Percentiles rank a stretch among this genome's conserved stretches.
Evolutionary conservation across 2,113 vertebrate genomes (phyloP).

Genomic region (Sander vitreus): DNA sequence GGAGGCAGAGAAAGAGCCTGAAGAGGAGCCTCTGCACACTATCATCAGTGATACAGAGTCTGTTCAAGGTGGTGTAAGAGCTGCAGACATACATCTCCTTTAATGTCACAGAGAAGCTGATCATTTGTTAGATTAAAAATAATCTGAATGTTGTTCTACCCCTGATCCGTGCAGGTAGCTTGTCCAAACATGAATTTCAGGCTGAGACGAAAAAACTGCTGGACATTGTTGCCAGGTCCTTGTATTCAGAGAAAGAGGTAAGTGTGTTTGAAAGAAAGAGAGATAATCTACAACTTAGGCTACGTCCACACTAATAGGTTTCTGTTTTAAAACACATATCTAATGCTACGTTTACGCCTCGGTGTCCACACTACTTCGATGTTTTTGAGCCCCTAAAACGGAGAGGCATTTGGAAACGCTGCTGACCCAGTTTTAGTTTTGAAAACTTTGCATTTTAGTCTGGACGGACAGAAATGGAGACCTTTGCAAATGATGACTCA

Average conservation of each 20-base stretch:
- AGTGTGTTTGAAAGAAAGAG: background rate
- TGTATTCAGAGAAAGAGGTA: slow-evolving; percentile 99
- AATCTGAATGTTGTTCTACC: slow-evolving; percentile 15
- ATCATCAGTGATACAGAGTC: slow-evolving; percentile 91
- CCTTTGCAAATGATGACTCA: no score
- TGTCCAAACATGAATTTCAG: slow-evolving; percentile 94
- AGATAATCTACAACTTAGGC: no score
- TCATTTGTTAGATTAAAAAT: background rate
- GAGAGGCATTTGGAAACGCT: no score
- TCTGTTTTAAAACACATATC: no score
- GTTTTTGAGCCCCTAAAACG: no score
- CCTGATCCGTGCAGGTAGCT: slow-evolving; percentile 82
- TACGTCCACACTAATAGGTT: no score
- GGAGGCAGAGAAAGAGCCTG: slow-evolving; percentile 81
- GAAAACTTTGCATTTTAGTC: no score
- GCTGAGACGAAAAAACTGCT: slow-evolving; percentile 97
- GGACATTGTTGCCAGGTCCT: slow-evolving; percentile 95
- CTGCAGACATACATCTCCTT: background rate
- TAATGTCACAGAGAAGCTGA: fast-evolving
- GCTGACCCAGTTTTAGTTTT: no score
- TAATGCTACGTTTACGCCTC: no score
- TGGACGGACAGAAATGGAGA: no score
- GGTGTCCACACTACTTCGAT: no score
- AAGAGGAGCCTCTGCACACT: slow-evolving; percentile 84
- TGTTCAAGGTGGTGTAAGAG: slow-evolving; percentile 85